Evolutionary conservation across 2,888 invertebrate species (phyloP).

Genomic region (Subacronicta megacephala): DNA sequence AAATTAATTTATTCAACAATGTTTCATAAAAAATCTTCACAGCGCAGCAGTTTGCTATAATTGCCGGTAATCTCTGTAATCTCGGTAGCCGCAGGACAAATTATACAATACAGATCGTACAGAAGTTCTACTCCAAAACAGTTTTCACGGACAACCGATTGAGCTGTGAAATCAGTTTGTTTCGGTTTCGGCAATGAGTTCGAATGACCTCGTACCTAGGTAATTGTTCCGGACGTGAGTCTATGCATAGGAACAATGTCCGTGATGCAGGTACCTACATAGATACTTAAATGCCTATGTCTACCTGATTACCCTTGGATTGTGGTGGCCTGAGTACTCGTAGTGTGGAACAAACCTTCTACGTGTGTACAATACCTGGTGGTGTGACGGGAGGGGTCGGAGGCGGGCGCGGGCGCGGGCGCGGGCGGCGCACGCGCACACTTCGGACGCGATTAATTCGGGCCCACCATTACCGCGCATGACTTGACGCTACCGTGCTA

Average conservation of each 20-base stretch:
- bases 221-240: too few relatives aligned
- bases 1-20: constrained; percentile 61
- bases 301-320: not conserved
- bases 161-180: not conserved
- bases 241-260: too few relatives aligned
- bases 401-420: constrained; percentile 18
- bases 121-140: constrained; percentile 25
- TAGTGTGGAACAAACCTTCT: constrained; percentile 12
- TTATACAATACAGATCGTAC: not conserved
- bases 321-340: not conserved
- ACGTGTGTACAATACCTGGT: not conserved
- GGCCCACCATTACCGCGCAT: constrained; percentile 73
- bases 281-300: not conserved
- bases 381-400: constrained; percentile 5
- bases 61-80: constrained; percentile 59
- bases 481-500: constrained; percentile 69
- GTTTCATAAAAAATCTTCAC: constrained; percentile 50
- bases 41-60: constrained; percentile 52
- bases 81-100: constrained; percentile 27
- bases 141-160: not conserved
- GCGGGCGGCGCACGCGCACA: constrained; percentile 39
- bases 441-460: constrained; percentile 61
- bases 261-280: too few relatives aligned
- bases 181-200: too few relatives aligned
- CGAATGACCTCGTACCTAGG: too few relatives aligned